These are phyloP conservation scores for Tachysurus vachellii DNA, from an alignment of 2,113 vertebrate genomes.

Conservation along the genomic window DNA sequence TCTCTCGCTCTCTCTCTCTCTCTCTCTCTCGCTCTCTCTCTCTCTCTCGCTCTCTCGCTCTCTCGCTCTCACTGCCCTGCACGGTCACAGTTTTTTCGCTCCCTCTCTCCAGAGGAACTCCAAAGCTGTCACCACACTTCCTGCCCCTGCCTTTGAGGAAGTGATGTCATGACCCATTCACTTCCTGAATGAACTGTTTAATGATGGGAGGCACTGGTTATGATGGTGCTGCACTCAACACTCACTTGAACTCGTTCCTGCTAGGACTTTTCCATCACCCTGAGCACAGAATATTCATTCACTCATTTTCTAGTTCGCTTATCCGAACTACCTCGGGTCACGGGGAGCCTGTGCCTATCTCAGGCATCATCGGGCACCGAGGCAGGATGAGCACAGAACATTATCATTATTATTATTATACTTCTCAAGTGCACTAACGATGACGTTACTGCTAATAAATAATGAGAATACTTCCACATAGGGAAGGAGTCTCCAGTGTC, in stretches of 20 bases:
- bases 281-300: no score
- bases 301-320: no score
- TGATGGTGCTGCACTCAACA: background rate
- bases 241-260: constrained; percentile 1
- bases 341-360: no score
- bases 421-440: no score
- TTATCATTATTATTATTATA: no score
- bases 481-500: no score
- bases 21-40: background rate
- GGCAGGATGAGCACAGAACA: no score
- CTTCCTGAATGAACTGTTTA: constrained; percentile 78
- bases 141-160: constrained; percentile 69
- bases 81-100: background rate
- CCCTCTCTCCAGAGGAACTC: constrained; percentile 54
- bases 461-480: no score
- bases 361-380: no score
- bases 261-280: background rate
- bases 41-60: background rate
- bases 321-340: no score
- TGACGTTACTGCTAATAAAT: no score
- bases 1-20: background rate
- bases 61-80: background rate
- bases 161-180: constrained; percentile 74
- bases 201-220: constrained; percentile 55
- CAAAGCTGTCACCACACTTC: constrained; percentile 62